Evolutionary conservation across 2,888 invertebrate genomes (phyloP).

Genomic region (Archips xylosteana): DNA sequence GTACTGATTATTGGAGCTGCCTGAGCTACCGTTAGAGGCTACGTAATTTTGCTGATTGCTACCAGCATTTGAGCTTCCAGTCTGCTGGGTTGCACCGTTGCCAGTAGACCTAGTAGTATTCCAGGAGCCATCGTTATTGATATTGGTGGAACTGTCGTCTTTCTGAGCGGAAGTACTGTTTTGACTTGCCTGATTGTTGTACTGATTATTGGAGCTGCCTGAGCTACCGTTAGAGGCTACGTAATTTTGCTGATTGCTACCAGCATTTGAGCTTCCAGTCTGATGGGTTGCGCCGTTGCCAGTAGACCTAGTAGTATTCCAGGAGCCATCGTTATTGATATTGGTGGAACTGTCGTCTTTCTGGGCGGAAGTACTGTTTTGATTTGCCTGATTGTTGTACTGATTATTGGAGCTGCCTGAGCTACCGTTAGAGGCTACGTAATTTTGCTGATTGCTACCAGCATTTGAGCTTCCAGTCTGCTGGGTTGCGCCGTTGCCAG

Average conservation of each 20-base stretch:
- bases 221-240: not conserved
- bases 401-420: not conserved
- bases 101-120: too few relatives aligned
- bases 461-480: not conserved
- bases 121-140: too few relatives aligned
- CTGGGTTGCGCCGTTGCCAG: not conserved
- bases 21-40: too few relatives aligned
- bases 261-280: not conserved
- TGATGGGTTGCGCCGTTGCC: not conserved
- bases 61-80: too few relatives aligned
- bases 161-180: too few relatives aligned
- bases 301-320: not conserved
- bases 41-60: too few relatives aligned
- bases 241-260: not conserved
- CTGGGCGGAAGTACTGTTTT: not conserved
- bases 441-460: not conserved
- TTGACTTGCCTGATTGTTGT: not conserved
- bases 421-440: not conserved
- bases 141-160: too few relatives aligned
- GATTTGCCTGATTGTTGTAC: not conserved
- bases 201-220: not conserved
- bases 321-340: not conserved
- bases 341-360: not conserved
- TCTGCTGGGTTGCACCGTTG: too few relatives aligned
- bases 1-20: too few relatives aligned